Percentiles rank a stretch among this genome's conserved stretches.
Conservation (phyloP, 2,797 vertebrate genomes). For the Gymnodraco acuticeps region DNA sequence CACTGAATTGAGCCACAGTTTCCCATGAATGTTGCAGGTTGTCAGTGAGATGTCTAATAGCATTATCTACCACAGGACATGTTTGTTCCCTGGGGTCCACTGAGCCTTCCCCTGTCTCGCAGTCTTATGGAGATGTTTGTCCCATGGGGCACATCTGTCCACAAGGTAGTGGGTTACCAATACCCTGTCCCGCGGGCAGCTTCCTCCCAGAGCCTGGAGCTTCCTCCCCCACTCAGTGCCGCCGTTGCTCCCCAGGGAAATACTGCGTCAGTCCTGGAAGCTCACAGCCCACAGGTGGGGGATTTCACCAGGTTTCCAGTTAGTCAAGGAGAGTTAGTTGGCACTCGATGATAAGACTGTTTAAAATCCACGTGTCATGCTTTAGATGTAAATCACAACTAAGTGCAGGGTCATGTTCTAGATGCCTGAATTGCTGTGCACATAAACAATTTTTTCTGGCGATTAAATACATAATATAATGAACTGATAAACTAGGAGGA, state of each 20-base stretch:
- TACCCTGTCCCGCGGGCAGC: slow-evolving; percentile 89
- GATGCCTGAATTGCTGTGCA: background rate
- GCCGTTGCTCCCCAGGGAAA: slow-evolving; percentile 86
- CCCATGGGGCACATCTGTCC: slow-evolving; percentile 92
- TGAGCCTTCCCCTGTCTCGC: slow-evolving; percentile 79
- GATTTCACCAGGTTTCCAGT: slow-evolving; percentile 17
- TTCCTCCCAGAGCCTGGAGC: slow-evolving; percentile 85
- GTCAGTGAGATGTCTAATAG: slow-evolving; percentile 38
- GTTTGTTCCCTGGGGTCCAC: slow-evolving; percentile 81
- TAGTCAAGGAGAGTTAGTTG: slow-evolving; percentile 1
- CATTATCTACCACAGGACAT: slow-evolving; percentile 75
- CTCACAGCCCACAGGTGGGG: slow-evolving; percentile 80
- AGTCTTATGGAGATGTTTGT: slow-evolving; percentile 89
- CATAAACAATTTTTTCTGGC: background rate
- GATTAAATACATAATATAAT: background rate
- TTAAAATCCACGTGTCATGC: slow-evolving; percentile 9
- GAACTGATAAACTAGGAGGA: background rate
- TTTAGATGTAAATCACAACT: background rate
- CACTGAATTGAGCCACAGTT: background rate
- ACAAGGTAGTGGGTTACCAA: slow-evolving; percentile 82
- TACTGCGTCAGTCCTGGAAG: slow-evolving; percentile 84
- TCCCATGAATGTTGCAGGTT: slow-evolving; percentile 13
- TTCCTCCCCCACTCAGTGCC: slow-evolving; percentile 82
- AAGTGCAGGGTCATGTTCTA: background rate
- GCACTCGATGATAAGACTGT: background rate